Evolutionary conservation across 92 coral and sea anemone species (phyloP).

Genomic region (Phenganax marumi): DNA sequence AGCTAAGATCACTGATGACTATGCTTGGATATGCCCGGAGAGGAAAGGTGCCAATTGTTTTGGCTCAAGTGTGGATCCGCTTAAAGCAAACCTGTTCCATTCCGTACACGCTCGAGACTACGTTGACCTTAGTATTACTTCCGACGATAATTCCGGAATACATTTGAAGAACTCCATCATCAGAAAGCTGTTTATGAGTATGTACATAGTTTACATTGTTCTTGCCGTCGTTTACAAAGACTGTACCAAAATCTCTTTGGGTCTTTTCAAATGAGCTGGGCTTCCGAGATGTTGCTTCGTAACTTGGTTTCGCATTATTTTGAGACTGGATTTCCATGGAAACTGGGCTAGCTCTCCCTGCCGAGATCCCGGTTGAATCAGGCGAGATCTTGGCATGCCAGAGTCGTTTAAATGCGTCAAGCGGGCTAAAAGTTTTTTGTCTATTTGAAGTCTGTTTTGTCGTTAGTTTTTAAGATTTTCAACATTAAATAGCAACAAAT

Average conservation of each 20-base stretch:
- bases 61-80: conserved; percentile 70
- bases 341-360: too few relatives aligned
- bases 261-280: neutral
- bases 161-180: conserved; percentile 84
- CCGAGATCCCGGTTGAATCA: too few relatives aligned
- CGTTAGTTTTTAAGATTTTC: too few relatives aligned
- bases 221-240: neutral
- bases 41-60: conserved; percentile 72
- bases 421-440: too few relatives aligned
- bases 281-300: neutral
- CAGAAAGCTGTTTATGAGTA: conserved; percentile 66
- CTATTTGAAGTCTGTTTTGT: too few relatives aligned
- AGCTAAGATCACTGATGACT: conserved; percentile 92
- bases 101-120: conserved; percentile 81
- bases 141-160: conserved; percentile 78
- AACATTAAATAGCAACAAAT: too few relatives aligned
- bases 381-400: too few relatives aligned
- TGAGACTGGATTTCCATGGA: too few relatives aligned
- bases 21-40: conserved; percentile 97
- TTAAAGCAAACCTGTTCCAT: conserved; percentile 81
- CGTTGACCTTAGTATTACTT: conserved; percentile 76
- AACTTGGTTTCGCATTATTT: too few relatives aligned
- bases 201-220: neutral
- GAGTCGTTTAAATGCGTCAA: too few relatives aligned
- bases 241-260: neutral